phyloP scores from a whole-genome alignment of 1,140 invertebrate genomes.

The Ceratitis capitata region DNA sequence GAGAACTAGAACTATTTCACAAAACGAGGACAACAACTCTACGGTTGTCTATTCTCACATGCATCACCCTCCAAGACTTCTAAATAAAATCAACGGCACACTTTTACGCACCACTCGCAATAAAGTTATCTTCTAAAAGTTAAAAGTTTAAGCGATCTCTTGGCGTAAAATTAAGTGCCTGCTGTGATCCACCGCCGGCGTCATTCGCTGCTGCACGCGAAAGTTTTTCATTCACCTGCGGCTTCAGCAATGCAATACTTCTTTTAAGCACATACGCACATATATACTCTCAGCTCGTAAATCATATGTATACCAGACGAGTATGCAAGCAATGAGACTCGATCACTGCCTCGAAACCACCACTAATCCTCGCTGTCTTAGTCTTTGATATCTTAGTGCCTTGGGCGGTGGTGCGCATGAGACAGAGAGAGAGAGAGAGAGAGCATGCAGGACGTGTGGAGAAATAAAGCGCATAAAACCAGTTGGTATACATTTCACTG shows the following conservation, averaged over 20 bases:
- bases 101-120: not conserved
- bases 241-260: not conserved
- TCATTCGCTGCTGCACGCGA: not conserved
- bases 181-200: not conserved
- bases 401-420: too few relatives aligned
- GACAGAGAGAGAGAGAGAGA: too few relatives aligned
- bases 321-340: not conserved
- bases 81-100: not conserved
- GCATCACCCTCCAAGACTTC: too few relatives aligned
- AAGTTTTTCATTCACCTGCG: conserved; percentile 5
- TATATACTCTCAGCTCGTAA: not conserved
- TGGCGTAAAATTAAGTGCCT: not conserved
- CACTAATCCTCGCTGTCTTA: not conserved
- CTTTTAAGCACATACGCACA: not conserved
- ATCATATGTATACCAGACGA: conserved; percentile 29
- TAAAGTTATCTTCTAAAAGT: not conserved
- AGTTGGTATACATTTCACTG: conserved; percentile 35
- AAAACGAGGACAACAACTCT: too few relatives aligned
- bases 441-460: not conserved
- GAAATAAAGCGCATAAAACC: conserved; percentile 23
- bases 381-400: not conserved
- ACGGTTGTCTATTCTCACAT: too few relatives aligned
- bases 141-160: not conserved
- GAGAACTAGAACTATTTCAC: too few relatives aligned
- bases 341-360: too few relatives aligned